Evolutionary conservation across 2,888 invertebrate species (phyloP).

Genomic region (Catocala nupta): DNA sequence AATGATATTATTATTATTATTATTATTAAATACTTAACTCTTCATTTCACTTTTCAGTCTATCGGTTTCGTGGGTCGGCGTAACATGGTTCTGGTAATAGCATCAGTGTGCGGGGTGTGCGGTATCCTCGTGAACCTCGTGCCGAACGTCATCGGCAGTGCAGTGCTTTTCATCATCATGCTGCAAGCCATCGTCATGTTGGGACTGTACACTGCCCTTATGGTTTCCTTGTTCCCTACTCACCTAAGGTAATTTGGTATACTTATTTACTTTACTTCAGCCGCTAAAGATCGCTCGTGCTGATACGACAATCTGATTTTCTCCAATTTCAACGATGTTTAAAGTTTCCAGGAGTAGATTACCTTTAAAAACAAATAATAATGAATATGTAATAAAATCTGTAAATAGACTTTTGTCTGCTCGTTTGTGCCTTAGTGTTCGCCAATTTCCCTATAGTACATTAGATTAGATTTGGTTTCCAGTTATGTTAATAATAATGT

Average conservation of each 20-base stretch:
- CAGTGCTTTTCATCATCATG: conserved; percentile 80
- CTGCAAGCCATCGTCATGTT: conserved; percentile 76
- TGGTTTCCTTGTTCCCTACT: conserved; percentile 86
- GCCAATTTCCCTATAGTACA: too few relatives aligned
- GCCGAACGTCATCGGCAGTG: conserved; percentile 85
- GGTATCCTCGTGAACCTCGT: conserved; percentile 88
- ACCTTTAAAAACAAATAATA: too few relatives aligned
- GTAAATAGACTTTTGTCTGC: too few relatives aligned
- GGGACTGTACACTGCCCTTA: conserved; percentile 84
- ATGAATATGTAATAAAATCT: too few relatives aligned
- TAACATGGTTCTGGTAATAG: conserved; percentile 75
- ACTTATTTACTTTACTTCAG: too few relatives aligned
- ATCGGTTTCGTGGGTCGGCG: conserved; percentile 82
- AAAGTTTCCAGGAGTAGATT: too few relatives aligned
- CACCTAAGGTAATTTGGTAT: conserved; percentile 66
- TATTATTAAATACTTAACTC: not conserved
- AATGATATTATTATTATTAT: too few relatives aligned
- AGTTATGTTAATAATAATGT: too few relatives aligned
- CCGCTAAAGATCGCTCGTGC: not conserved
- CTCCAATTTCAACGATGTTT: too few relatives aligned
- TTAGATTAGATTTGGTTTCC: too few relatives aligned
- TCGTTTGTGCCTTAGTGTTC: too few relatives aligned
- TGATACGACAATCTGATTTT: not conserved
- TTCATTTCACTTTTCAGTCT: conserved; percentile 35
- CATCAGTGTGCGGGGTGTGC: conserved; percentile 81